Base-by-base conservation (phyloP, 2,888 invertebrate genomes). In the Octonoba sinensis region DNA sequence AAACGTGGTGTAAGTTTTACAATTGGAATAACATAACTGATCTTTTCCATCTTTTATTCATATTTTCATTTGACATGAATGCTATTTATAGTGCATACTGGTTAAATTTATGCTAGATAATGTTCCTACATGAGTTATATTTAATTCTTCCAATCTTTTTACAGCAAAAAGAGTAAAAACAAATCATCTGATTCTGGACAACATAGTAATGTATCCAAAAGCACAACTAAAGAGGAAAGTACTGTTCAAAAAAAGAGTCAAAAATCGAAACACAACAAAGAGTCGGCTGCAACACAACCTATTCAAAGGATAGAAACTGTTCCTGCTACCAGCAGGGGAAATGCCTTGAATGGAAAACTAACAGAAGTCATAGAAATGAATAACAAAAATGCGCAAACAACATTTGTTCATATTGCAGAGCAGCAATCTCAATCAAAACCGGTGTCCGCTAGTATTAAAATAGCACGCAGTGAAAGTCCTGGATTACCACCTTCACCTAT, bases 401-500 rank as follows among this genome's bases (percentile, higher is more conserved):
- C 74, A 20, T 81, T 54, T 62, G 81, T 81, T 44, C 74, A 74
- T 49, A 81, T 81, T 44, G 47, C 69, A 12, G 81, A 82, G n/a
- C 66, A 78, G 44, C 69, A 70, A 46, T 62, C 36, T n/a, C 73
- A 71, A 65, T 46, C 81, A 27, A 81, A 73, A 62, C 73, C 74
- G 51, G 70, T 71, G 8, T 75, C 81, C 11, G 75, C 81, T 18
- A 82, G 75, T n/a, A 82, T 82, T 51, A 69, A 82, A 67, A 82
- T 82, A 22, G 81, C 75, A 24, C 65, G 81, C 15, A 82, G 81
- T 54, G 74, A 82, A 44, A 82, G 81, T 51, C 81, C 81, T 20
- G 65, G 64, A 4, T 54, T 75, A 22, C 73, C 82, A 18, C 78
- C 84, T 36, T 76, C 83, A 18, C 84, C 83, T 13, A 77, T 82